phyloP scores from a whole-genome alignment of 1,140 invertebrate species.

The Diplogasteroides magnus region DNA sequence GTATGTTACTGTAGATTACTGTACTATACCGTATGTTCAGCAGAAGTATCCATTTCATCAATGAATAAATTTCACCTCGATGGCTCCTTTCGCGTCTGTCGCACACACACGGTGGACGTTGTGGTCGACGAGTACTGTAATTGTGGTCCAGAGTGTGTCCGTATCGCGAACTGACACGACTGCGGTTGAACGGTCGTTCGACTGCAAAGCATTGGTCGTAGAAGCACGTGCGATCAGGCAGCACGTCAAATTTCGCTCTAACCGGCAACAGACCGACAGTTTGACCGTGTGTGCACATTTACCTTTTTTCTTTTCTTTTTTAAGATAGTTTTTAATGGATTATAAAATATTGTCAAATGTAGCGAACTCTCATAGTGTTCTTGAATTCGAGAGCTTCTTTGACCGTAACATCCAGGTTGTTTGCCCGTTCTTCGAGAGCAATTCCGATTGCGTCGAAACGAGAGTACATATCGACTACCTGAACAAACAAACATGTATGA shows the following conservation, averaged over 20 bases:
- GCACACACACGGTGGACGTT: constrained; percentile 28
- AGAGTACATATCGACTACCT: constrained; percentile 30
- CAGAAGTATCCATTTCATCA: neutral
- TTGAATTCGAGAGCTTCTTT: constrained; percentile 28
- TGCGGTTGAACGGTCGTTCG: constrained; percentile 2
- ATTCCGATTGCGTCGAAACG: constrained; percentile 28
- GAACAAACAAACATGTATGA: too few species aligned
- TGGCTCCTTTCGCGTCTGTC: constrained; percentile 22
- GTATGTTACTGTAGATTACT: too few species aligned
- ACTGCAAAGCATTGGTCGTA: constrained; percentile 15
- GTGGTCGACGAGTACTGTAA: constrained; percentile 27
- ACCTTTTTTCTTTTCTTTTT: too few species aligned
- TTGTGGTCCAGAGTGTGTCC: constrained; percentile 25
- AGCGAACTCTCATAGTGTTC: constrained; percentile 15
- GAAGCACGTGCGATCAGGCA: too few species aligned
- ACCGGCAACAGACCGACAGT: neutral
- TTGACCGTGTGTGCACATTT: neutral
- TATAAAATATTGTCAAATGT: neutral
- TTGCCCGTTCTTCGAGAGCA: constrained; percentile 13
- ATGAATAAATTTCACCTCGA: constrained; percentile 11
- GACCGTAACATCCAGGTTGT: constrained; percentile 24
- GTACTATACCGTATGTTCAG: too few species aligned
- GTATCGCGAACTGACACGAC: constrained; percentile 27
- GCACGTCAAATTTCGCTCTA: too few species aligned
- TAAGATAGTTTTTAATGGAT: neutral